phyloP scores from a whole-genome alignment of 2,888 invertebrate species.

The Cryptocephalus primarius region DNA sequence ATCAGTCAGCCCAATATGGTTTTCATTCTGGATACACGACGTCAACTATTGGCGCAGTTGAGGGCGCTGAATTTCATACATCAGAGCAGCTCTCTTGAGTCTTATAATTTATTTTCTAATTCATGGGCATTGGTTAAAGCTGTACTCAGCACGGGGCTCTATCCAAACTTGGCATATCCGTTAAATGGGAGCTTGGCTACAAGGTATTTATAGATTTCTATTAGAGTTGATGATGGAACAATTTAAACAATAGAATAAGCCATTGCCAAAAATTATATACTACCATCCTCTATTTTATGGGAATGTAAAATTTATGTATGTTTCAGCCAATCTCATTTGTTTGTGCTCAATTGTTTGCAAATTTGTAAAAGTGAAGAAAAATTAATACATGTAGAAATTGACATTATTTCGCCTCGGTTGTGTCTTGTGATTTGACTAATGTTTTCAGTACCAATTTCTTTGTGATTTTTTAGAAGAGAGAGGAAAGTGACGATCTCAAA shows the following conservation, averaged over 20 bases:
- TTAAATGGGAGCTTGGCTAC: slow-evolving; percentile 33
- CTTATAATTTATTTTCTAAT: slow-evolving; percentile 72
- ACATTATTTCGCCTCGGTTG: no score
- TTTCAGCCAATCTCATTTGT: no score
- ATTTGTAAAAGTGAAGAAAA: no score
- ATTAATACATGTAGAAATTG: no score
- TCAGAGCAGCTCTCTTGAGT: slow-evolving; percentile 56
- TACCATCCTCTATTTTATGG: neutral
- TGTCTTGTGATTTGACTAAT: slow-evolving; percentile 1
- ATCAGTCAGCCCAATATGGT: slow-evolving; percentile 79
- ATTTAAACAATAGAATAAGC: neutral
- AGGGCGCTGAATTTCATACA: slow-evolving; percentile 62
- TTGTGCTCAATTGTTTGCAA: no score
- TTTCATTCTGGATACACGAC: slow-evolving; percentile 74
- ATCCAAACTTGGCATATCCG: slow-evolving; percentile 70
- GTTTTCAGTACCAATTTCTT: no score
- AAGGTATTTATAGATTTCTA: slow-evolving; percentile 23
- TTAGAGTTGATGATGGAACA: neutral
- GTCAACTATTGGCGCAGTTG: slow-evolving; percentile 73
- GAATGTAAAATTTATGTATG: no score
- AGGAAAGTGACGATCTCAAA: slow-evolving; percentile 51
- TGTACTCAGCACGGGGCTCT: slow-evolving; percentile 76
- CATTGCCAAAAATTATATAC: neutral
- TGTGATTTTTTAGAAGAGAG: slow-evolving; percentile 45
- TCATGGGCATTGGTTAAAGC: slow-evolving; percentile 89